Evolutionary conservation across 1,140 invertebrate species (phyloP), one percentile per base, ranked within the genome.

Genomic region (Trypoxylus dichotomus): DNA sequence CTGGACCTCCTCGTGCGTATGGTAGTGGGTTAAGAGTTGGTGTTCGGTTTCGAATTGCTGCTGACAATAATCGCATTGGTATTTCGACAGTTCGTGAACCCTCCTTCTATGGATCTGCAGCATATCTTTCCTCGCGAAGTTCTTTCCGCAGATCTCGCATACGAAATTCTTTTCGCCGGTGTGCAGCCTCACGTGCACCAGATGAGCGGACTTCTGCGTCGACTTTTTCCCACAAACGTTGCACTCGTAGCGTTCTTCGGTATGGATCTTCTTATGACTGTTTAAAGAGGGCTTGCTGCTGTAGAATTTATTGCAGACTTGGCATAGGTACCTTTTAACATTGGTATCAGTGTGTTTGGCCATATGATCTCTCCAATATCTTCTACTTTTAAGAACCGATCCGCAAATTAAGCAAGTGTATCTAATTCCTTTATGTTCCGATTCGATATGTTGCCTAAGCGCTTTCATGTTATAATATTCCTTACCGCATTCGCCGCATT

Each of bases 91-190:
- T 10, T 79, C 60, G 47, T 80, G 79, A 3, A 54, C 43, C 24
- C 78, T 60, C 27, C 68, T 19, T 27, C 15, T 68, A 29, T 68
- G 60, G 21, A 68, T 76, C 32, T 68, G 60, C 94, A 98, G 94
- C 86, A 98, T 97, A 86, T 98, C 97, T 85, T 97, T 96, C 74
- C 97, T 91, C 80, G 96, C 97, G 86, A 97, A 97, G 21, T 94
- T 94, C 87, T 97, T 98, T 60, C 91, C 90, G 84, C 96, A 97
- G 42, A 90, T 90, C 76, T 91, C 89, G 87, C 96, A 97, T 68
- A 90, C 88, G 85, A 93, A 96, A 13, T 95, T 95, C 84, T 95
- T 95, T 80, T 91, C 89, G 3, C 78, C 79, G n/a, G 68, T 77
- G 68, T 85, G 83, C 0, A 82, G 83, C 3, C 78, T 75, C 47